phyloP scores from a whole-genome alignment of 2,113 vertebrate species.

The Abramis brama region DNA sequence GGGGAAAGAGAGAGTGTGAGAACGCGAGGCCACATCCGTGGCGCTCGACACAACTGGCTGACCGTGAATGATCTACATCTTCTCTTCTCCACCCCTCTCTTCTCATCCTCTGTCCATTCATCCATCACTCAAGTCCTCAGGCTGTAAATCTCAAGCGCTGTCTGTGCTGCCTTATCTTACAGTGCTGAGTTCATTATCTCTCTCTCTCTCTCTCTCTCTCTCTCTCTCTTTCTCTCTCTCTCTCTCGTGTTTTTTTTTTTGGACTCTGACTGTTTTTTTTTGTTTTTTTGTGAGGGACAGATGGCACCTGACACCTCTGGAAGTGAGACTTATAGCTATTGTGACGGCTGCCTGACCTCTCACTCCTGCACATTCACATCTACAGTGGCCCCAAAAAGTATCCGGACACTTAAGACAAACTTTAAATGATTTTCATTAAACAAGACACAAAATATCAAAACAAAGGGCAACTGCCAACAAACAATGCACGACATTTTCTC shows the following conservation, averaged over 20 bases:
- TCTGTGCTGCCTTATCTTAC: conserved; percentile 47
- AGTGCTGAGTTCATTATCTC: conserved; percentile 50
- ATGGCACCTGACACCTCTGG: conserved; percentile 21
- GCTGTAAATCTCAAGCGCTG: conserved; percentile 44
- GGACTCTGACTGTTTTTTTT: no score
- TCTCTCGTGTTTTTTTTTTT: conserved; percentile 35
- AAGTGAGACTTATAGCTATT: conserved; percentile 7
- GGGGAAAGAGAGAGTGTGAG: conserved; percentile 14
- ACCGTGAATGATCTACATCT: conserved; percentile 37
- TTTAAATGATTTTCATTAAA: neutral
- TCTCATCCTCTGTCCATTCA: conserved; percentile 27
- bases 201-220: conserved; percentile 36
- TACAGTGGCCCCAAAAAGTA: neutral
- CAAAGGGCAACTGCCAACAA: neutral
- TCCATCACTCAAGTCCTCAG: conserved; percentile 42
- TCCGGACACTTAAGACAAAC: neutral
- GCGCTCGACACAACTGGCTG: conserved; percentile 14
- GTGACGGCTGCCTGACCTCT: neutral
- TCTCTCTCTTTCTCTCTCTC: conserved; percentile 38
- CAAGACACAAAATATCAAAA: neutral
- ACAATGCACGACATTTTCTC: neutral
- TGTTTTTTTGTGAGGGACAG: neutral
- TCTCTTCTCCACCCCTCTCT: conserved; percentile 29
- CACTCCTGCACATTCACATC: neutral
- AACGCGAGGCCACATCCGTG: neutral